Base-by-base conservation (phyloP, 1,140 invertebrate genomes). In the Cataglyphis hispanica region DNA sequence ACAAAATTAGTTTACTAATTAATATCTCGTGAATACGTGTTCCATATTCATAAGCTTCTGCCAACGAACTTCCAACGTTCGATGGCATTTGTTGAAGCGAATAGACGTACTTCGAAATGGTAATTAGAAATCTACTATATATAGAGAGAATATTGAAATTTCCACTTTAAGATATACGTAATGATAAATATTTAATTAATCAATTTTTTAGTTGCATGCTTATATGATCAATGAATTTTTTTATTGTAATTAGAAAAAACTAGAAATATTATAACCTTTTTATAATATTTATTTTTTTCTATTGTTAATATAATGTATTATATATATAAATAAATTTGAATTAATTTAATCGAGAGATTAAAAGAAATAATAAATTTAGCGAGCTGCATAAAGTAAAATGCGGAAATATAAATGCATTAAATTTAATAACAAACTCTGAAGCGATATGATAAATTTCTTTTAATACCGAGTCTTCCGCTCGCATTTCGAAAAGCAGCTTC, bases 1-100 rank as follows among this genome's bases (percentile, higher is more conserved):
- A 83, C 78, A 74, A 83, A 72, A 83, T 83, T 83, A 40, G 37
- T 83, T 83, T 83, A 74, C 53, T 83, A 83, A 74, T 83, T 83
- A 83, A 74, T 83, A 83, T 72, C 67, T 83, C 53, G 67, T 70
- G 67, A 83, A 74, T 83, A 72, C 67, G 40, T 25, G 53, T 83
- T 83, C 53, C 78, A 83, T 74, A 83, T 83, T 83, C 78, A 83
- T 83, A 72, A 83, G 53, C 53, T 83, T 74, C 67, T 72, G 50
- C 37, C 53, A 46, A 22, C n/a, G 1, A 83, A 83, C 78, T 83
- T 83, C 40, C 78, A 72, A 34, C 53, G 27, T 83, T 83, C 78
- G 78, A 83, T 72, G 25, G 67, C 37, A 72, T 83, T 83, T 81
- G 67, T 66, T 16, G 37, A 46, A 83, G 53, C 27, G 31, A 72